Conservation (phyloP, 2,113 vertebrate species). For the Antechinus flavipes region DNA sequence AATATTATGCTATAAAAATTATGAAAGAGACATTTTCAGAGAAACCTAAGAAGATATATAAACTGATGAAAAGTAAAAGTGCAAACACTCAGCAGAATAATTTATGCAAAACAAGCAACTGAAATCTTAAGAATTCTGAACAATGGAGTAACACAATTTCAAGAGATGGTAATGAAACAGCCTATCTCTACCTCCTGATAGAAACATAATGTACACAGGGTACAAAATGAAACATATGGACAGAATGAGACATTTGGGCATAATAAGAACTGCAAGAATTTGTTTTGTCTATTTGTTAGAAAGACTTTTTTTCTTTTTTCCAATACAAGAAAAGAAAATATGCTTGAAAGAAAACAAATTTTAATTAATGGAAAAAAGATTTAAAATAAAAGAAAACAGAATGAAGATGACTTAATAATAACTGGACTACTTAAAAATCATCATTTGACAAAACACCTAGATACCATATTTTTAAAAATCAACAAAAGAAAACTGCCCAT, state of each 20-base stretch:
- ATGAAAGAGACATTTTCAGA: not conserved
- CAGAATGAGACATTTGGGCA: too few relatives aligned
- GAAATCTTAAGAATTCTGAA: not conserved
- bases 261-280: not conserved
- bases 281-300: not conserved
- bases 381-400: too few relatives aligned
- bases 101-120: not conserved
- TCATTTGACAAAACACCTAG: too few relatives aligned
- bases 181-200: not conserved
- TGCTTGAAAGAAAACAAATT: too few relatives aligned
- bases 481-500: too few relatives aligned
- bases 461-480: too few relatives aligned
- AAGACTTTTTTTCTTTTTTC: too few relatives aligned
- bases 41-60: not conserved
- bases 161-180: not conserved
- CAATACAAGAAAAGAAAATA: too few relatives aligned
- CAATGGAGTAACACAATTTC: not conserved
- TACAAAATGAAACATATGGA: not conserved
- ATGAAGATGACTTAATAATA: too few relatives aligned
- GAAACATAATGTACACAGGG: not conserved
- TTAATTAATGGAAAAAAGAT: too few relatives aligned
- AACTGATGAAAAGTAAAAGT: not conserved
- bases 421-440: too few relatives aligned
- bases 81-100: not conserved
- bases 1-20: not conserved